Base-by-base conservation (phyloP, 2,797 vertebrate genomes). In the Luscinia megarhynchos region DNA sequence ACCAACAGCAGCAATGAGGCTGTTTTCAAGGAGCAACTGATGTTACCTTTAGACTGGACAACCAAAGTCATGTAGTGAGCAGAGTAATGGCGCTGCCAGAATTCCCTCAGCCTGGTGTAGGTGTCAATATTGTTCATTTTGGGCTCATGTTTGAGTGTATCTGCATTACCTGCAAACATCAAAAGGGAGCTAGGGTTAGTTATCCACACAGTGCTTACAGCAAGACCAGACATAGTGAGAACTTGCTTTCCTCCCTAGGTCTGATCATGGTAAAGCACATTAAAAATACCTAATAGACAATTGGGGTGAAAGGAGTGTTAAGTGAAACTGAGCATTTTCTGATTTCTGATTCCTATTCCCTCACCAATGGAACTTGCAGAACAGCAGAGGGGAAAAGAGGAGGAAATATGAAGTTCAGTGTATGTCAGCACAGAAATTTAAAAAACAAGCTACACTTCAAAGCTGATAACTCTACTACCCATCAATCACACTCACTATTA, bases 11-110 rank as follows among this genome's bases (percentile, higher is more conserved):
- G 32, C 41, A 69, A 6, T 0, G 12, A 76, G 24, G 29, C 18
- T 53, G 29, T 20, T 84, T 54, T 48, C 63, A 41, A 76, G 55
- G 29, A 91, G 61, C 12, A 80, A 14, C 10, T 55, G 79, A 50
- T 9, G 85, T 95, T 98, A 99, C 99, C 99, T 99, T 98, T 99
- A 73, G 99, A 99, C 89, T 99, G 99, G 41, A 99, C 98, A 27
- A 98, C 97, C 70, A 99, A 98, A 40, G 99, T 99, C 99, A 99
- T 99, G 94, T 99, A 99, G 76, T 99, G 99, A 85, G 99, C 99
- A 22, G 99, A 99, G 97, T 99, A 99, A 81, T 98, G 98, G 91
- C 95, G 98, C 95, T 96, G 98, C 98, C 99, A 99, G 98, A 99
- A 99, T 29, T 98, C 98, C 89, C 98, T 96, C 90, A 99, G 97